Conservation (phyloP, 2,113 vertebrate species). For the Cyanistes caeruleus region DNA sequence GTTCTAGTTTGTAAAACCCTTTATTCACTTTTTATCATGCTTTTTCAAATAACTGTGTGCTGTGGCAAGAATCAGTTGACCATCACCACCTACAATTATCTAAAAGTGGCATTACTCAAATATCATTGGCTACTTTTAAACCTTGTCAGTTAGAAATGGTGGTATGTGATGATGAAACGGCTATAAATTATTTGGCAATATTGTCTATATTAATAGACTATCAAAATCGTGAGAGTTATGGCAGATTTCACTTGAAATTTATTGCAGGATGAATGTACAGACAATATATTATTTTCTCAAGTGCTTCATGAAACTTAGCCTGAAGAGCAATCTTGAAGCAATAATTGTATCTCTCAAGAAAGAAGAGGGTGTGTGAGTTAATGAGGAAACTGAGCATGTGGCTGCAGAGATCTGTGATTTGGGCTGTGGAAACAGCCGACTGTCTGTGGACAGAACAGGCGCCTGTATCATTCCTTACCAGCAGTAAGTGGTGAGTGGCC, state of each 20-base stretch:
- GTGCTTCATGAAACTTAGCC: slow-evolving; percentile 40
- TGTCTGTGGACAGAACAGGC: neutral
- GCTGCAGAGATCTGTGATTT: neutral
- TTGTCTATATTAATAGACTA: neutral
- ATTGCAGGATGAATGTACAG: neutral
- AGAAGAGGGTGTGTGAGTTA: slow-evolving; percentile 1
- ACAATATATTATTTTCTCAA: slow-evolving; percentile 37
- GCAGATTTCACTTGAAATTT: neutral
- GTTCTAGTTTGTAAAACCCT: neutral
- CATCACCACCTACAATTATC: neutral
- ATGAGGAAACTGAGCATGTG: neutral
- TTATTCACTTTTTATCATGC: neutral
- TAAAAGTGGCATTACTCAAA: neutral
- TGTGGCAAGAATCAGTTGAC: neutral
- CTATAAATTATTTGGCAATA: neutral
- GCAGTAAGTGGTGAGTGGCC: neutral
- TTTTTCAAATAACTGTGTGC: neutral
- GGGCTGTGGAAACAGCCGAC: neutral
- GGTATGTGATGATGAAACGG: neutral
- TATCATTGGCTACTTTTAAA: neutral
- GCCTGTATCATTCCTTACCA: neutral
- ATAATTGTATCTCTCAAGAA: slow-evolving; percentile 29
- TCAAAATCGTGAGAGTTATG: neutral
- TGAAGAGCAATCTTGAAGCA: slow-evolving; percentile 47
- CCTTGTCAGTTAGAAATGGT: neutral